Conservation (phyloP, 2,888 invertebrate genomes). For the Lasioglossum leucozonium region DNA sequence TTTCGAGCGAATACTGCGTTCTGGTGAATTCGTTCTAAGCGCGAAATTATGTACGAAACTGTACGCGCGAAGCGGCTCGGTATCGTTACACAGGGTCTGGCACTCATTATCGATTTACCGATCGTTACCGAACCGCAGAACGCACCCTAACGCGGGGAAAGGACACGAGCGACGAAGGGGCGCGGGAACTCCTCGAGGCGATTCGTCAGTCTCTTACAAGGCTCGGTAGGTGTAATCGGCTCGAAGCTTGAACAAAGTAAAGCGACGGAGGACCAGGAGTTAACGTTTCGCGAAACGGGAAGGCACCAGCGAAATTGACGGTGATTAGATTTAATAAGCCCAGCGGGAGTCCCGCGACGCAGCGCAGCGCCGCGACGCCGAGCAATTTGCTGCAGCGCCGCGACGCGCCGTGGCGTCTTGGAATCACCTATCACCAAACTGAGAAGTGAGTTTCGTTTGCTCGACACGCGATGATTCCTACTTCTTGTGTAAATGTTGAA, state of each 20-base stretch:
- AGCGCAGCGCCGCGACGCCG: conserved; percentile 54
- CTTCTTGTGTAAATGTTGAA: conserved; percentile 30
- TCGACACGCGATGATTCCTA: conserved; percentile 19
- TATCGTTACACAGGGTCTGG: neutral
- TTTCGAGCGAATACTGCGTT: neutral
- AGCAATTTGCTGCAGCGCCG: conserved; percentile 62
- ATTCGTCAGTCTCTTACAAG: conserved; percentile 44
- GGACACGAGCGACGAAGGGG: conserved; percentile 22
- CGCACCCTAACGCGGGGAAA: conserved; percentile 6
- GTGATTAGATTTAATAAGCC: conserved; percentile 73
- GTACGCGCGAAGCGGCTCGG: too few relatives aligned
- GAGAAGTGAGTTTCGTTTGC: conserved; percentile 53
- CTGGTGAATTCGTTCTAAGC: too few relatives aligned
- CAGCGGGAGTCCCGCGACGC: conserved; percentile 55
- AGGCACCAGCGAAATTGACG: conserved; percentile 64
- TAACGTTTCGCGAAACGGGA: conserved; percentile 57
- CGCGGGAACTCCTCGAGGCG: conserved; percentile 22
- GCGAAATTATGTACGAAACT: neutral
- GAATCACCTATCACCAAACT: conserved; percentile 49
- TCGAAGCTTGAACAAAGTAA: conserved; percentile 47
- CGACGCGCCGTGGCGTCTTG: conserved; percentile 36
- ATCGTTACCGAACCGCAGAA: neutral
- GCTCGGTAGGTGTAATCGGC: conserved; percentile 38
- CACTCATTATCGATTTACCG: neutral
- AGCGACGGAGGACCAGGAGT: conserved; percentile 37